phyloP scores from a whole-genome alignment of 2,888 invertebrate species.

The Metalampra italica region DNA sequence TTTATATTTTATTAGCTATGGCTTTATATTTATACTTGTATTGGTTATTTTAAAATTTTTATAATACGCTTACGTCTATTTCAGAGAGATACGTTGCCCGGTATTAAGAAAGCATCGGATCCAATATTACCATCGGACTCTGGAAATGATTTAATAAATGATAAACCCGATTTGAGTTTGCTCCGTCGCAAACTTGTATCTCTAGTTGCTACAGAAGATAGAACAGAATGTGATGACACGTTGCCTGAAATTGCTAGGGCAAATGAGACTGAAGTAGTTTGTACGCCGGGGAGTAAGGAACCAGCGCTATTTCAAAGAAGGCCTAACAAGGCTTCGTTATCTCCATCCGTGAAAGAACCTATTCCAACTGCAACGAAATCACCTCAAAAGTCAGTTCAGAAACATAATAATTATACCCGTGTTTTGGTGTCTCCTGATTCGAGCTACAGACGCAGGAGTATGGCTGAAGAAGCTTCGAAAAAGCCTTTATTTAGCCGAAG shows the following conservation, averaged over 20 bases:
- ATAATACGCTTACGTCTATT: conserved; percentile 5
- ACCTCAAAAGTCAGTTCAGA: conserved; percentile 22
- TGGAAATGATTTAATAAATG: conserved; percentile 17
- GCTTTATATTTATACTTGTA: conserved; percentile 7
- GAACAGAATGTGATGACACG: conserved; percentile 37
- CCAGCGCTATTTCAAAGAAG: conserved; percentile 66
- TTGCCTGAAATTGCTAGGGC: conserved; percentile 60
- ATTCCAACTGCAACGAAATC: conserved; percentile 12
- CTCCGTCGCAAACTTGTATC: conserved; percentile 59
- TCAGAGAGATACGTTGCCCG: conserved; percentile 50
- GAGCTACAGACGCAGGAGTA: conserved; percentile 30
- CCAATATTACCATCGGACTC: conserved; percentile 15
- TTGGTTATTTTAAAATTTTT: background rate
- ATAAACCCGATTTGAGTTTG: conserved; percentile 39
- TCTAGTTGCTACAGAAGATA: conserved; percentile 22
- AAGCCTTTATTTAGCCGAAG: conserved; percentile 50
- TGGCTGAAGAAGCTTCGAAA: conserved; percentile 22
- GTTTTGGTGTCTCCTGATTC: conserved; percentile 62
- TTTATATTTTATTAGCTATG: background rate
- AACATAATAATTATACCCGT: conserved; percentile 54
- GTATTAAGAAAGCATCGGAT: conserved; percentile 19
- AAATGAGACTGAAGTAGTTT: conserved; percentile 46
- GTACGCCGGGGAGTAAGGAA: conserved; percentile 59
- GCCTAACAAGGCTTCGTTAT: conserved; percentile 40
- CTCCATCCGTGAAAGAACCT: conserved; percentile 11